Percentiles rank a stretch among this genome's conserved stretches.
Evolutionary conservation across 2,113 vertebrate genomes (phyloP).

Genomic region (Gallinago jamesoni): DNA sequence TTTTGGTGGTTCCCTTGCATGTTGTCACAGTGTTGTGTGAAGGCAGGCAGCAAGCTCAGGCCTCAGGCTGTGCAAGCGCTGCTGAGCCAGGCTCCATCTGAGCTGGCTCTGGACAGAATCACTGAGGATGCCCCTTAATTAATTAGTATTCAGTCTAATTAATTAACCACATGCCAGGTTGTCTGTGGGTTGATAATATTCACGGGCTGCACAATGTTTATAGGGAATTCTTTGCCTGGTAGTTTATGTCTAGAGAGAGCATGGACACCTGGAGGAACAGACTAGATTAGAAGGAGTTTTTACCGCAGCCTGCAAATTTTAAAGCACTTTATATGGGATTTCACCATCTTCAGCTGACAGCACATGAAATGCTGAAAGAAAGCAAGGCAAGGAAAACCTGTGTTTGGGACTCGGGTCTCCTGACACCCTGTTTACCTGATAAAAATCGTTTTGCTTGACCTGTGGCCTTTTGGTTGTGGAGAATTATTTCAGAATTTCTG

Average conservation of each 20-base stretch:
- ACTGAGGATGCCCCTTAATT: slow-evolving; percentile 22
- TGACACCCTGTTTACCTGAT: not conserved
- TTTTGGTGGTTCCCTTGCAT: not conserved
- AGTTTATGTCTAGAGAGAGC: not conserved
- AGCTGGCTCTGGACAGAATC: slow-evolving; percentile 21
- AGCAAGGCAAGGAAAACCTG: not conserved
- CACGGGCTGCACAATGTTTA: not conserved
- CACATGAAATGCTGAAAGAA: not conserved
- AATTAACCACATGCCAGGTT: slow-evolving; percentile 26
- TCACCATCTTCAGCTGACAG: not conserved
- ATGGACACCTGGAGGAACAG: not conserved
- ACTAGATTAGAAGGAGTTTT: not conserved
- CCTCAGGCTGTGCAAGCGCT: not conserved
- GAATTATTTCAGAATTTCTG: slow-evolving; percentile 20
- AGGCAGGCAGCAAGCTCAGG: not conserved
- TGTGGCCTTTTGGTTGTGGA: not conserved
- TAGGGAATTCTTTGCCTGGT: not conserved
- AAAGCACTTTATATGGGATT: not conserved
- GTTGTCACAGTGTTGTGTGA: not conserved
- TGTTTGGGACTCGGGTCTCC: not conserved
- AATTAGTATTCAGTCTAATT: slow-evolving; percentile 42
- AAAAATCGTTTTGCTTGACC: not conserved
- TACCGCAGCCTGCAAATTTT: not conserved
- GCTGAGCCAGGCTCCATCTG: not conserved
- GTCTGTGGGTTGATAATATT: not conserved